Evolutionary conservation across 2,113 vertebrate species (phyloP).

Genomic region (Cryptoleucopteryx plumbea): DNA sequence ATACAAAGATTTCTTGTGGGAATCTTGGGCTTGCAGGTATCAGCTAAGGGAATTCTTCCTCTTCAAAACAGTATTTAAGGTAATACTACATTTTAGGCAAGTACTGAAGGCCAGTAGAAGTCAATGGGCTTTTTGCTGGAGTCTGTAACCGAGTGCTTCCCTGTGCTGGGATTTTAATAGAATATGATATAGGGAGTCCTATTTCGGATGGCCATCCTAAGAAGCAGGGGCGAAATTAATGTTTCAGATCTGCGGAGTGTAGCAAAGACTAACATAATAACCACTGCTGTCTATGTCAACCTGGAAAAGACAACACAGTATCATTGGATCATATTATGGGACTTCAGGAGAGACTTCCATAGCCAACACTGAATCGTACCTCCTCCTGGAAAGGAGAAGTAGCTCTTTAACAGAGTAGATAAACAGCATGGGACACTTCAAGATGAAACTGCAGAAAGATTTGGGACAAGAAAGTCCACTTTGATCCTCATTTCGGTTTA

Average conservation of each 20-base stretch:
- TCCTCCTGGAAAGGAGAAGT: background rate
- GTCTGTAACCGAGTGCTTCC: background rate
- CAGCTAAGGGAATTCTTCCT: background rate
- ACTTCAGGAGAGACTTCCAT: background rate
- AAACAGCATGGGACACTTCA: background rate
- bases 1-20: background rate
- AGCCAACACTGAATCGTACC: background rate
- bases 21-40: background rate
- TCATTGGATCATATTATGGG: background rate
- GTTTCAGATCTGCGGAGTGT: background rate
- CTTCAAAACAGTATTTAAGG: background rate
- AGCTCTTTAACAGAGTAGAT: background rate
- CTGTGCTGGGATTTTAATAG: background rate
- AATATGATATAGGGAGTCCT: background rate
- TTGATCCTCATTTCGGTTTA: background rate
- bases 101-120: background rate
- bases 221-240: background rate
- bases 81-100: background rate
- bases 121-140: background rate
- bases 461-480: background rate
- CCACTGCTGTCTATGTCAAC: background rate
- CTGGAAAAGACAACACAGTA: background rate
- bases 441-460: background rate
- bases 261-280: background rate
- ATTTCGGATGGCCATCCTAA: background rate